These are phyloP conservation scores for Cydia strobilella DNA, from an alignment of 1,140 invertebrate genomes.

Conservation along the genomic window DNA sequence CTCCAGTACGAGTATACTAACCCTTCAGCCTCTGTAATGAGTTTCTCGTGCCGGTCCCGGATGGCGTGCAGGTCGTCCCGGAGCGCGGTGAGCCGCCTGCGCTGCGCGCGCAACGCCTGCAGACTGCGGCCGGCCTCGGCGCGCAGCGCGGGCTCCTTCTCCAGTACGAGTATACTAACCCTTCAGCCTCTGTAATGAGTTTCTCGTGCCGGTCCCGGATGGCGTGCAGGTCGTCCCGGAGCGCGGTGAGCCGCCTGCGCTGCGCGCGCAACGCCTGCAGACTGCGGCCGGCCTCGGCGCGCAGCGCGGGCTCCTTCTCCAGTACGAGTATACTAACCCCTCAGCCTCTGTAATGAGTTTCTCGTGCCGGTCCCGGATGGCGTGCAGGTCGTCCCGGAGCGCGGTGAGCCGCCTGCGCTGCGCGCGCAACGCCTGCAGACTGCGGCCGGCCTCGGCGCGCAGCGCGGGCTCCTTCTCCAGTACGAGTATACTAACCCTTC, in stretches of 20 bases:
- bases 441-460: conserved; percentile 84
- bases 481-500: conserved; percentile 59
- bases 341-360: conserved; percentile 81
- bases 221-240: conserved; percentile 93
- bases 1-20: conserved; percentile 35
- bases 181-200: conserved; percentile 80
- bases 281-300: conserved; percentile 85
- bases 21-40: conserved; percentile 81
- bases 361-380: conserved; percentile 90
- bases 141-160: too few species aligned
- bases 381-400: conserved; percentile 93
- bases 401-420: conserved; percentile 86
- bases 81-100: conserved; percentile 88
- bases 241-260: conserved; percentile 86
- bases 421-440: conserved; percentile 89
- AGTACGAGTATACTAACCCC: conserved; percentile 49
- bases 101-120: conserved; percentile 87
- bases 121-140: conserved; percentile 55
- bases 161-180: conserved; percentile 44
- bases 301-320: not conserved
- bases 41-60: conserved; percentile 86
- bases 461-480: not conserved
- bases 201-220: conserved; percentile 89
- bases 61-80: conserved; percentile 95
- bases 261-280: conserved; percentile 89